A percentile compares a stretch with the other conserved stretches of the same genome.
Evolutionary conservation across 2,888 invertebrate genomes (phyloP).

Genomic region (Acanthoscelides obtectus): DNA sequence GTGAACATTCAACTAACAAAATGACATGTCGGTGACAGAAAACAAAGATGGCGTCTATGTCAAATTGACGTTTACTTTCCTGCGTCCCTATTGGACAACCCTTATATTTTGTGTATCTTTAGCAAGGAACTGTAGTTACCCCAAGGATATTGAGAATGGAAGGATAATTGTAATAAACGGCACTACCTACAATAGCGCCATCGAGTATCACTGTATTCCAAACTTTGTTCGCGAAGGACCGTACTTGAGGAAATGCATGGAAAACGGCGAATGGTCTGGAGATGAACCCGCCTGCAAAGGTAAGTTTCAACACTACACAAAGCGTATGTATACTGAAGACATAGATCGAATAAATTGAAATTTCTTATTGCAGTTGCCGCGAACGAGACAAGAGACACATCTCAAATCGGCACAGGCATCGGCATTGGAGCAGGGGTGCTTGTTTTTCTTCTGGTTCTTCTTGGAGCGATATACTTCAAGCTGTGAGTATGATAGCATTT

Average conservation of each 20-base stretch:
- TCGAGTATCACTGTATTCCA: constrained; percentile 87
- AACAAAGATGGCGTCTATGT: too few species aligned
- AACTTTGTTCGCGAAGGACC: constrained; percentile 78
- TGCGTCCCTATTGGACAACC: too few species aligned
- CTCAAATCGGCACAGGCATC: constrained; percentile 72
- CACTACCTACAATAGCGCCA: constrained; percentile 78
- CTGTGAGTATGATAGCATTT: constrained; percentile 74
- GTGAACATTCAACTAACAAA: too few species aligned
- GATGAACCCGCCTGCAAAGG: constrained; percentile 79
- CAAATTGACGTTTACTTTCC: too few species aligned
- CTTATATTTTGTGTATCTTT: constrained; percentile 23
- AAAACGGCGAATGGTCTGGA: constrained; percentile 83
- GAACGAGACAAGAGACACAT: constrained; percentile 67
- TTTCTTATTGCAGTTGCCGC: constrained; percentile 48
- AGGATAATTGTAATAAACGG: constrained; percentile 81
- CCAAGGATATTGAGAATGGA: constrained; percentile 76
- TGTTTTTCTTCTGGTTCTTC: constrained; percentile 69
- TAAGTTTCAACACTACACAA: too few species aligned
- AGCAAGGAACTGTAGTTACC: constrained; percentile 84
- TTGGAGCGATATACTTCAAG: constrained; percentile 76
- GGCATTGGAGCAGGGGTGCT: constrained; percentile 82
- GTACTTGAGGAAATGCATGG: constrained; percentile 76
- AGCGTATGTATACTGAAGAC: too few species aligned
- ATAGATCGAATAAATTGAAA: too few species aligned
- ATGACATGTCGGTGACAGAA: too few species aligned